Conservation (phyloP, 2,888 invertebrate species). For the Meliscaeva auricollis region DNA sequence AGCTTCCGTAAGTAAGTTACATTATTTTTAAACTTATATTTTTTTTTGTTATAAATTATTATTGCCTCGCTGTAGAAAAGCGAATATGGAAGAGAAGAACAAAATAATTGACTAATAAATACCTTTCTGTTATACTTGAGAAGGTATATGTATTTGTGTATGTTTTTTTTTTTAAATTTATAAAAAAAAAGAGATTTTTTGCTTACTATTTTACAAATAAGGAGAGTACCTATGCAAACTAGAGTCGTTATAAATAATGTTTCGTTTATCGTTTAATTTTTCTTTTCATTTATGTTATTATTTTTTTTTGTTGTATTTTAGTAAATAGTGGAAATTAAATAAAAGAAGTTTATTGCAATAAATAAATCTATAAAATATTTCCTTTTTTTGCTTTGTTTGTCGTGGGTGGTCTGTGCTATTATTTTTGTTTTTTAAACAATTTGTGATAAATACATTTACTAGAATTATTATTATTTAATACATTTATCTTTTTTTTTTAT, state of each 20-base stretch:
- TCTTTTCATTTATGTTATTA: conserved; percentile 2
- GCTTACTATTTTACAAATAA: no score
- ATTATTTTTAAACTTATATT: conserved; percentile 30
- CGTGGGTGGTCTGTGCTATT: conserved; percentile 66
- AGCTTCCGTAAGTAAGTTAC: conserved; percentile 57
- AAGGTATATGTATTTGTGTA: neutral
- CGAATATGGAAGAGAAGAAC: neutral
- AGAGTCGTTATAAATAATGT: conserved; percentile 5
- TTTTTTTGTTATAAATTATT: conserved; percentile 3
- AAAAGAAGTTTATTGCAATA: conserved; percentile 54
- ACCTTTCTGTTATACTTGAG: conserved; percentile 4
- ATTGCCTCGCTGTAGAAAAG: conserved; percentile 23
- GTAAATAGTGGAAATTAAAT: conserved; percentile 49
- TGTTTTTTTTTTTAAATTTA: neutral
- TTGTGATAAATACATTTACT: conserved; percentile 44
- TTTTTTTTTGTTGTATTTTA: neutral
- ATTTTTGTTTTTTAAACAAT: conserved; percentile 34
- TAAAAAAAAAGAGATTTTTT: conserved; percentile 11
- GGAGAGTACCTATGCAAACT: no score
- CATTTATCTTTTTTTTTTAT: conserved; percentile 24
- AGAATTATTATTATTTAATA: conserved; percentile 19
- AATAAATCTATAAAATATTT: conserved; percentile 47
- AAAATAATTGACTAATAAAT: conserved; percentile 31
- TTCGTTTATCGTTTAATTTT: neutral
- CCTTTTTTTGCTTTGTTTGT: conserved; percentile 6